Percentiles rank a stretch among this genome's conserved stretches.
These are phyloP conservation scores for Lerema accius DNA, from an alignment of 1,140 invertebrate species.

Conservation along the genomic window DNA sequence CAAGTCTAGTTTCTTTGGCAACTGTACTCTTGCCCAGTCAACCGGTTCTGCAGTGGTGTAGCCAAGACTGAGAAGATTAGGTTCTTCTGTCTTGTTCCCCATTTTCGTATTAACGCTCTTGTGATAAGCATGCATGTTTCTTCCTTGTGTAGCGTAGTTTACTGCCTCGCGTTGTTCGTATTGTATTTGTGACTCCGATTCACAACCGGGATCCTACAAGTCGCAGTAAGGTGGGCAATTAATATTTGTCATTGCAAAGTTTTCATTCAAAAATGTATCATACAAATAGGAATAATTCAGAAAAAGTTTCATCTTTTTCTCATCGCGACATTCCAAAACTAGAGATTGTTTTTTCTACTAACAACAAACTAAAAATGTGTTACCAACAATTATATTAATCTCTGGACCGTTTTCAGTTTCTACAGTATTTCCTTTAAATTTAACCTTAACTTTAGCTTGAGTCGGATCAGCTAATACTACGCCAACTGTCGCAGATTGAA, in stretches of 20 bases:
- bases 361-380: too few species aligned
- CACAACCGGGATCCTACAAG: constrained; percentile 43
- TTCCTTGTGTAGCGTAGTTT: constrained; percentile 37
- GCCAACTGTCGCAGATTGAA: constrained; percentile 87
- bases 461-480: constrained; percentile 86
- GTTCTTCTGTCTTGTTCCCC: constrained; percentile 44
- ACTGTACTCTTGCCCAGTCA: constrained; percentile 82
- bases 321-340: too few species aligned
- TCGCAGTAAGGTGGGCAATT: too few species aligned
- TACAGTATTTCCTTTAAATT: constrained; percentile 78
- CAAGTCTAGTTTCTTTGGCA: constrained; percentile 84
- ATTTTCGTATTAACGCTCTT: constrained; percentile 6
- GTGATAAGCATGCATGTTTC: constrained; percentile 15
- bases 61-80: constrained; percentile 60
- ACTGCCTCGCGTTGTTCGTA: constrained; percentile 42
- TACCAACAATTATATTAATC: constrained; percentile 28
- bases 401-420: constrained; percentile 46
- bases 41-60: constrained; percentile 72
- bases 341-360: too few species aligned
- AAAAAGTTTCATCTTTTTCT: too few species aligned
- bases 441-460: constrained; percentile 85
- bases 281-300: too few species aligned
- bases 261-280: too few species aligned
- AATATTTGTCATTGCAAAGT: too few species aligned
- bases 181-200: constrained; percentile 47